These are phyloP conservation scores for Gryon sp. DNA, from an alignment of 1,140 invertebrate species.

Conservation along the genomic window DNA sequence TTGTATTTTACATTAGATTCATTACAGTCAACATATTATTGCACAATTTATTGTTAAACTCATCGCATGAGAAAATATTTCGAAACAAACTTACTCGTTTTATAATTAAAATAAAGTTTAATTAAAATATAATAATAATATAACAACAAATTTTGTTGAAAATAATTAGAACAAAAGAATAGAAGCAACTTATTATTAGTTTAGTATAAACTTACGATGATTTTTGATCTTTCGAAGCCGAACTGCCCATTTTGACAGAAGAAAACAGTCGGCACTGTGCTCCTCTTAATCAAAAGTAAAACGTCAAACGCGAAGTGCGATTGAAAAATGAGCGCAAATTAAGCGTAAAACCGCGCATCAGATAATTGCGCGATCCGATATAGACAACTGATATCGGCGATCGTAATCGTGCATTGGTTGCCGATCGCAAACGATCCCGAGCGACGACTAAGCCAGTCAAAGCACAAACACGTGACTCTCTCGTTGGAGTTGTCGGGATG, in stretches of 20 bases:
- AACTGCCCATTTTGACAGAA: not conserved
- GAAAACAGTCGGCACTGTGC: not conserved
- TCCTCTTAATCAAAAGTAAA: too few species aligned
- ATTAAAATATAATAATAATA: too few species aligned
- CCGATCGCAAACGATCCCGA: slow-evolving; percentile 4
- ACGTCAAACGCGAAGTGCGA: not conserved
- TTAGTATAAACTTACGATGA: slow-evolving; percentile 3
- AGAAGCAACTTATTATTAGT: too few species aligned
- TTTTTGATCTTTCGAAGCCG: slow-evolving; percentile 4
- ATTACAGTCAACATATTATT: too few species aligned
- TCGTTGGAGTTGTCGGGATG: not conserved
- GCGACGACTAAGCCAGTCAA: slow-evolving; percentile 16
- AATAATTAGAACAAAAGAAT: too few species aligned
- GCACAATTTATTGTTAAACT: too few species aligned
- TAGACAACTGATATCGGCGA: not conserved
- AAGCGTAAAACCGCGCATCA: not conserved
- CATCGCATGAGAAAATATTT: too few species aligned
- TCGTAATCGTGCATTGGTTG: not conserved
- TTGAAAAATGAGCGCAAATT: not conserved
- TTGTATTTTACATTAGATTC: too few species aligned
- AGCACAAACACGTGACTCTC: slow-evolving; percentile 11
- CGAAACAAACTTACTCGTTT: too few species aligned
- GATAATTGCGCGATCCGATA: not conserved
- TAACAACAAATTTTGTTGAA: too few species aligned
- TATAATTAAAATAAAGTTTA: too few species aligned